Evolutionary conservation across 2,113 vertebrate genomes (phyloP).

Genomic region (Clarias gariepinus): DNA sequence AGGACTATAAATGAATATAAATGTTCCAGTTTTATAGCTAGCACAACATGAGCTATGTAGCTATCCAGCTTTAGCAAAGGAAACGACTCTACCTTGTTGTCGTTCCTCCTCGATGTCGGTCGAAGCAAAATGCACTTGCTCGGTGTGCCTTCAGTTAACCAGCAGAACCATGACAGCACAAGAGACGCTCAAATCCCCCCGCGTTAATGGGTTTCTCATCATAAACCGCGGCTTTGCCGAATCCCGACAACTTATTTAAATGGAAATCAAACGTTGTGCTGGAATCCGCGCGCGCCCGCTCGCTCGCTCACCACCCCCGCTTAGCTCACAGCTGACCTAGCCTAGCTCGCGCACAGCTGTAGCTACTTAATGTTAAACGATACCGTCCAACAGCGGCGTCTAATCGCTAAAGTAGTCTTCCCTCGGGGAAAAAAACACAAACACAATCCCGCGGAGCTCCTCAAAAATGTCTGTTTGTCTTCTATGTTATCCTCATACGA

Average conservation of each 20-base stretch:
- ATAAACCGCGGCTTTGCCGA: not conserved
- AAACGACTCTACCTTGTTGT: constrained; percentile 10
- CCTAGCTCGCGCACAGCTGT: not conserved
- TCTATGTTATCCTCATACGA: not conserved
- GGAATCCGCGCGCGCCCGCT: not conserved
- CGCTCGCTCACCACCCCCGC: constrained; percentile 37
- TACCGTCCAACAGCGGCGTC: not conserved
- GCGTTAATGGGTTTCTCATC: not conserved
- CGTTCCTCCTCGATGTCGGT: constrained; percentile 1
- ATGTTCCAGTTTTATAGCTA: not conserved
- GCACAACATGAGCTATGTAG: not conserved
- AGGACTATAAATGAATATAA: not conserved
- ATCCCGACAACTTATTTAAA: not conserved
- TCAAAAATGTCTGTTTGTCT: not conserved
- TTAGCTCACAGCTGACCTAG: constrained; percentile 11
- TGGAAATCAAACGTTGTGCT: not conserved
- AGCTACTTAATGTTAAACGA: not conserved
- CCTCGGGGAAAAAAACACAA: not conserved
- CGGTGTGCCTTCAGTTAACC: constrained; percentile 2
- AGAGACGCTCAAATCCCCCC: not conserved
- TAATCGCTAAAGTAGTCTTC: not conserved
- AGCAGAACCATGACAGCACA: not conserved
- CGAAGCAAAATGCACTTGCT: constrained; percentile 13
- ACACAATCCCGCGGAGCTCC: not conserved
- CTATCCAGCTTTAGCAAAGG: not conserved